Evolutionary conservation across 1,140 invertebrate species (phyloP), one percentile per base, ranked within the genome.

Genomic region (Lanistes nyassanus): DNA sequence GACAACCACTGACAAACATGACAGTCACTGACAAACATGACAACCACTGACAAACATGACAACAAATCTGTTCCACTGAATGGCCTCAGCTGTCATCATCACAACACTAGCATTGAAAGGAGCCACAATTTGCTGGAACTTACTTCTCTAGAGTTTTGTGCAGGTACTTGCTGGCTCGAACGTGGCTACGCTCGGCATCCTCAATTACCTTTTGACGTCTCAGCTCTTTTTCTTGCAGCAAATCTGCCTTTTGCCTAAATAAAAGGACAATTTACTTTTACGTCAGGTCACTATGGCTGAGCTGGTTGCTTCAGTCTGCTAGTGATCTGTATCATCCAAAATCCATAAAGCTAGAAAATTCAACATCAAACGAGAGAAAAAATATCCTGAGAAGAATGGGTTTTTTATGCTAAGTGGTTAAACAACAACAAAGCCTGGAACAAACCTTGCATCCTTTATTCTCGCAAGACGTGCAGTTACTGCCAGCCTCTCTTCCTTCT

Each of bases 111-210:
- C 2, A n/a, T n/a, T n/a, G n/a, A 47, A 23, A 39, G 0, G 23
- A 21, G 11, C 9, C 23, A 34, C n/a, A 37, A 67, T n/a, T 69
- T 72, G 62, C 55, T 55, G 72, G 60, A n/a, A 81, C 84, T 81
- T 77, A 89, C 87, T 86, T 88, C 6, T 79, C 79, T 58, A 89
- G 74, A 0, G 87, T 88, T 29, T 83, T 75, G 66, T 83, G 82
- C 23, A 88, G 81, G 76, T 83, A 88, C 62, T 81, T 83, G 36
- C 79, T 84, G 37, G 84, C 80, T 80, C 81, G 83, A 39, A 86
- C 82, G 51, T 87, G 82, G 70, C 82, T 85, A 77, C 78, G 81
- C 58, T 82, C 80, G 13, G 86, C 85, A 65, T 88, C 82, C 55
- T 86, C 81, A 19, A 84, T 51, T 11, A 75, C 75, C 51, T 82